Evolutionary conservation across 1,140 invertebrate genomes (phyloP).

Genomic region (Oreohelix idahoensis): DNA sequence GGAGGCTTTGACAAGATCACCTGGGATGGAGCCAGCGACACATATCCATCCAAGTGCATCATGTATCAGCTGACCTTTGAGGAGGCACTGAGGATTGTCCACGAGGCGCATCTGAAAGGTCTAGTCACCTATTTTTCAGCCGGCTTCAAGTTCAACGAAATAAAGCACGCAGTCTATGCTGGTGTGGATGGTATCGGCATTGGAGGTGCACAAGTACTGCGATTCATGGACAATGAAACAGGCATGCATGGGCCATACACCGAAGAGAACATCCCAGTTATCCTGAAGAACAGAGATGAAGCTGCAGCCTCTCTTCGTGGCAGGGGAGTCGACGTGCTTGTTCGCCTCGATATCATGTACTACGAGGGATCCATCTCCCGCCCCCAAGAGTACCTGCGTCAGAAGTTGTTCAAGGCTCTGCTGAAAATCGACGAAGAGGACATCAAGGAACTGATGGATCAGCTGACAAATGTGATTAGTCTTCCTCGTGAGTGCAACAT

Average conservation of each 20-base stretch:
- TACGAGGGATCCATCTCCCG: conserved; percentile 54
- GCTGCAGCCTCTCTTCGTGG: conserved; percentile 50
- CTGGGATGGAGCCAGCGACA: conserved; percentile 56
- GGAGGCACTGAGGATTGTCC: conserved; percentile 55
- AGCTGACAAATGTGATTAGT: conserved; percentile 23
- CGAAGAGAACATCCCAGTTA: conserved; percentile 58
- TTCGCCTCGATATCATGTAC: conserved; percentile 56
- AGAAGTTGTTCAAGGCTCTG: conserved; percentile 48
- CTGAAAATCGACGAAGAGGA: conserved; percentile 37
- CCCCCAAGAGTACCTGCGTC: conserved; percentile 42
- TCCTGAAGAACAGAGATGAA: conserved; percentile 49
- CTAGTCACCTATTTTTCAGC: conserved; percentile 58
- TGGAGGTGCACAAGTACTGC: conserved; percentile 52
- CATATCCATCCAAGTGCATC: conserved; percentile 58
- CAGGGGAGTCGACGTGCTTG: conserved; percentile 49
- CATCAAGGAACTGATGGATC: conserved; percentile 34
- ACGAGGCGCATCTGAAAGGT: conserved; percentile 55
- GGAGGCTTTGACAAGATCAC: conserved; percentile 58
- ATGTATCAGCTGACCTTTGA: conserved; percentile 59
- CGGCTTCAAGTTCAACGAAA: conserved; percentile 59
- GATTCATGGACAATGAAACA: conserved; percentile 54
- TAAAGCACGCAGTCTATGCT: conserved; percentile 55
- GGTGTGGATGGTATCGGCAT: conserved; percentile 58
- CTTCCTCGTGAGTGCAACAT: conserved; percentile 45
- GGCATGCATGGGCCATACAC: conserved; percentile 60